Percentiles rank a stretch among this genome's conserved stretches.
These are phyloP conservation scores for Petrocephalus schoutedeni DNA, from an alignment of 2,797 vertebrate species.

Conservation along the genomic window DNA sequence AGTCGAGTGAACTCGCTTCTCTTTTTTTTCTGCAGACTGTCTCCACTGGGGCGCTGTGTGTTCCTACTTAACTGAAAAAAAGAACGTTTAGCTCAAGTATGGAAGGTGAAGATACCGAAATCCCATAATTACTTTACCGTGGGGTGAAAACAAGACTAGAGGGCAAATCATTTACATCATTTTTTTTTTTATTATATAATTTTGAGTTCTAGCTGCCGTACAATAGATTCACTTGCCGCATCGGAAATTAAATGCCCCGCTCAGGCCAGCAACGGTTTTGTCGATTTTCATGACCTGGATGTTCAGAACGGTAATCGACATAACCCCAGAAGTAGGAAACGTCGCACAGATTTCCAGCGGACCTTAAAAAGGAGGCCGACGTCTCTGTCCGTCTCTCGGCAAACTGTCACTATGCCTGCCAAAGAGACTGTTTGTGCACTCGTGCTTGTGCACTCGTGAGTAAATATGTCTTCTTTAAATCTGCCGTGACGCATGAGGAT, in stretches of 20 bases:
- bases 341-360: background rate
- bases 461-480: constrained; percentile 47
- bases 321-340: background rate
- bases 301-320: background rate
- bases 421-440: background rate
- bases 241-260: constrained; percentile 16
- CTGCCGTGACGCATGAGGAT: constrained; percentile 44
- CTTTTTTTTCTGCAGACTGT: constrained; percentile 53
- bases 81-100: constrained; percentile 5
- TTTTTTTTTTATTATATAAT: constrained; percentile 28
- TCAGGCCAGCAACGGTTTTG: background rate
- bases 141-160: constrained; percentile 31
- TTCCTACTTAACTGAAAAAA: constrained; percentile 33
- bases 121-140: constrained; percentile 41
- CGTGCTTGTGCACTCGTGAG: constrained; percentile 31
- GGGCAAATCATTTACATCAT: constrained; percentile 32
- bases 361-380: background rate
- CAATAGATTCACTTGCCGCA: background rate
- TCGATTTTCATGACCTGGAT: background rate
- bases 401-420: background rate
- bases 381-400: background rate
- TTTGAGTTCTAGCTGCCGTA: constrained; percentile 27
- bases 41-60: constrained; percentile 45
- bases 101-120: constrained; percentile 25
- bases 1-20: constrained; percentile 46